Percentiles rank a stretch among this genome's conserved stretches.
Conservation (phyloP, 1,140 invertebrate species). For the Aphidius ervi region DNA sequence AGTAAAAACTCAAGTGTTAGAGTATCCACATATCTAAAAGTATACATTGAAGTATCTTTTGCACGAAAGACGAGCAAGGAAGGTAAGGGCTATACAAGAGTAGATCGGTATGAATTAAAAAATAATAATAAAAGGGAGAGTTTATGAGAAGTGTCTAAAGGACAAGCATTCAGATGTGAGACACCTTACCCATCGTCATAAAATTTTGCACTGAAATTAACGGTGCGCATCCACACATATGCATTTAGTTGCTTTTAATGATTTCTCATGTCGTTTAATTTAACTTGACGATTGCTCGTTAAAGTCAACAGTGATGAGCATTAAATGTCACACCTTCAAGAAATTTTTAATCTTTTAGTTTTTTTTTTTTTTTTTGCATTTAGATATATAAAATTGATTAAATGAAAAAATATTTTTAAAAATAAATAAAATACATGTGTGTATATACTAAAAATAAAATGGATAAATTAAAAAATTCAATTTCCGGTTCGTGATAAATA, state of each 20-base stretch:
- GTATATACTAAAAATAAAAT: too few species aligned
- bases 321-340: conserved; percentile 36
- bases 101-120: too few species aligned
- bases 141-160: background rate
- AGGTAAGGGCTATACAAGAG: too few species aligned
- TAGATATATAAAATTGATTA: too few species aligned
- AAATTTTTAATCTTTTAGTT: conserved; percentile 10
- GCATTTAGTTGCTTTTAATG: conserved; percentile 30
- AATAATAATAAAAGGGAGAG: background rate
- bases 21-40: conserved; percentile 16
- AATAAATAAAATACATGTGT: too few species aligned
- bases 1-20: conserved; percentile 18
- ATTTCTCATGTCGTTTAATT: conserved; percentile 43
- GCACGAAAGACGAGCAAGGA: background rate
- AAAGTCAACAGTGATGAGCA: conserved; percentile 31
- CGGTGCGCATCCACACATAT: conserved; percentile 28
- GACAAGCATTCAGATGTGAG: background rate
- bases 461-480: too few species aligned
- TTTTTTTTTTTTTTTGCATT: too few species aligned
- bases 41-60: background rate
- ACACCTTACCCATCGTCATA: background rate
- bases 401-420: too few species aligned
- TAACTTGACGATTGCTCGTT: conserved; percentile 48
- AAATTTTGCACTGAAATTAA: conserved; percentile 27
- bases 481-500: too few species aligned